Evolutionary conservation across 1,140 invertebrate species (phyloP), one percentile per base, ranked within the genome.

Genomic region (Drosophila willistoni): DNA sequence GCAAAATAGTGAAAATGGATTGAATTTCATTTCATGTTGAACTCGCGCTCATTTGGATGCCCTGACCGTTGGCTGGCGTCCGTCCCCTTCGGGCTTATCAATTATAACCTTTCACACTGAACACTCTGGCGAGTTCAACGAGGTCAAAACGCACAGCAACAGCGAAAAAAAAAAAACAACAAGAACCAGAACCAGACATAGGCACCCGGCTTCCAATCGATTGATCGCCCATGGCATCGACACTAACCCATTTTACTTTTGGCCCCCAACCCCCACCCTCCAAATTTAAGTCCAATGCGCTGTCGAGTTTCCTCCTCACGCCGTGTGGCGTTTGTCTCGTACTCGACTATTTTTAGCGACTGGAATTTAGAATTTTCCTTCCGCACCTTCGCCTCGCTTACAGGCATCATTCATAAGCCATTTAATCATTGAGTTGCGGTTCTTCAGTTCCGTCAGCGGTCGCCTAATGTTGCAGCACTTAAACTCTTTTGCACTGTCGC

Each of bases 381-480:
- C 17, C n/a, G n/a, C 29, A n/a, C n/a, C 42, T 14, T 42, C n/a
- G 5, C n/a, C n/a, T 7, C 42, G 36, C 74, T 7, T 5, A 29
- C 29, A 29, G 7, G 64, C 83, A 67, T 87, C 82, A 87, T 87
- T 87, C 82, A 77, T 77, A 82, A 82, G 76, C 75, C 83, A 64
- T 86, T 86, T 83, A 87, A 79, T 87, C 83, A 86, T 77, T 63
- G 57, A 60, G 34, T 64, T 67, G 56, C 41, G 60, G 73, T 42
- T 73, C 59, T 63, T 51, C 69, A 63, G 74, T 86, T 81, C 82
- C 83, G 75, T 87, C 79, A 82, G 83, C 75, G 77, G 78, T 65
- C 80, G 68, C 59, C 47, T 51, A 51, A 51, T 51, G 44, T 51
- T 51, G 22, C 64, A 77, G 77, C 75, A 77, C 75, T 84, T 85